Conservation (phyloP, 1,140 invertebrate species). For the Drosophila triauraria region DNA sequence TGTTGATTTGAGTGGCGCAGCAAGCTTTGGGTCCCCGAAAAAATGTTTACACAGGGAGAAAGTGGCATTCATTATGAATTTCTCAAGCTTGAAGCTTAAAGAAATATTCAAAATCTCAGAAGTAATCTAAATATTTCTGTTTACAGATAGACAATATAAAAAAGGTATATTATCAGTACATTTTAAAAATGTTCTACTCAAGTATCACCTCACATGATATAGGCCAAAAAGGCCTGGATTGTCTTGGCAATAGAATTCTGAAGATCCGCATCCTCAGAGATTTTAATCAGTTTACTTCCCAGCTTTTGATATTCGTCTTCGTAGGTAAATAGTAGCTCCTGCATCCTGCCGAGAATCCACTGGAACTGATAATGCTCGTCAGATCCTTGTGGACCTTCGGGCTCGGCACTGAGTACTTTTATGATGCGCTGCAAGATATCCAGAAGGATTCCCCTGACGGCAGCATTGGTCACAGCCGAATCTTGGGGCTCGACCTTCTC, state of each 20-base stretch:
- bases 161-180: too few species aligned
- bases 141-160: neutral
- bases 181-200: too few species aligned
- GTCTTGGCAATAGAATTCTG: slow-evolving; percentile 11
- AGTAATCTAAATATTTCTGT: too few species aligned
- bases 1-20: slow-evolving; percentile 80
- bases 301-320: slow-evolving; percentile 28
- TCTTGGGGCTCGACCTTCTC: neutral
- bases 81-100: too few species aligned
- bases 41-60: slow-evolving; percentile 2
- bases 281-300: slow-evolving; percentile 7
- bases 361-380: slow-evolving; percentile 43
- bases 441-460: slow-evolving; percentile 26
- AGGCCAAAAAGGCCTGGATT: slow-evolving; percentile 35
- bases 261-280: slow-evolving; percentile 15
- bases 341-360: slow-evolving; percentile 53
- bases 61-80: too few species aligned
- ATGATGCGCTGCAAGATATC: slow-evolving; percentile 21
- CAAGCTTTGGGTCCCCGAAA: slow-evolving; percentile 37
- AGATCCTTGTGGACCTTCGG: neutral
- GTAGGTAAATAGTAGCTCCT: slow-evolving; percentile 41
- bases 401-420: slow-evolving; percentile 5
- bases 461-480: neutral
- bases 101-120: too few species aligned
- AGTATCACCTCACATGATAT: slow-evolving; percentile 1